Evolutionary conservation across 2,797 vertebrate genomes (phyloP).

Genomic region (Masticophis lateralis): DNA sequence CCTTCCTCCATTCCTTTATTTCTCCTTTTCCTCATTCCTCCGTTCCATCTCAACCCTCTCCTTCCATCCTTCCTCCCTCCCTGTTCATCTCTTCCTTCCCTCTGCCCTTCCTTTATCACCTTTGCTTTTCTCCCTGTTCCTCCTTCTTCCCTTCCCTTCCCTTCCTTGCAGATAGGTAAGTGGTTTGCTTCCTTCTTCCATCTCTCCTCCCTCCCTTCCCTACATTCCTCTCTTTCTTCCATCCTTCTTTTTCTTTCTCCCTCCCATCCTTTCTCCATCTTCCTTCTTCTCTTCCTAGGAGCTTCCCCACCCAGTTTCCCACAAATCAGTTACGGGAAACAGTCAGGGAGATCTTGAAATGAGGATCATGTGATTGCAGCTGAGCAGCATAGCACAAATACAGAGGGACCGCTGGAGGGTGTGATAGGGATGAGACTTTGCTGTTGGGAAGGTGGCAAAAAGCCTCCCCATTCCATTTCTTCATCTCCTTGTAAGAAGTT

Average conservation of each 20-base stretch:
- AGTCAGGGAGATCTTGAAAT: background rate
- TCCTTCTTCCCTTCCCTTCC: too few species aligned
- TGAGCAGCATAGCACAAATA: background rate
- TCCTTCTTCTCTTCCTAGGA: background rate
- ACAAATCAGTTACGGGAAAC: background rate
- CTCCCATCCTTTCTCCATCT: too few species aligned
- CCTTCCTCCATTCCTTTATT: background rate
- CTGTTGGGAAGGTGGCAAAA: background rate
- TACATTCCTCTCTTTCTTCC: background rate
- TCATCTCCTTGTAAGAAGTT: background rate
- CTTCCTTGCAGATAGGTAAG: background rate
- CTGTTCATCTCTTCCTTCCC: background rate
- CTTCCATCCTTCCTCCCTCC: background rate
- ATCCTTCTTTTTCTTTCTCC: background rate
- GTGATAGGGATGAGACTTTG: background rate
- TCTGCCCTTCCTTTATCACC: background rate
- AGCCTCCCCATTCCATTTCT: background rate
- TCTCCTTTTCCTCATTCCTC: background rate
- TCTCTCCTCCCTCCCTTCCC: background rate
- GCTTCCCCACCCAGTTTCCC: background rate
- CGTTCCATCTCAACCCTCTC: background rate
- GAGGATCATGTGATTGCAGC: background rate
- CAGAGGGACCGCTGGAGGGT: background rate
- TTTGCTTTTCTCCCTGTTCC: background rate
- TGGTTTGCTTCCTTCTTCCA: background rate